Conservation (phyloP, 1,140 invertebrate genomes). For the Tribolium castaneum region DNA sequence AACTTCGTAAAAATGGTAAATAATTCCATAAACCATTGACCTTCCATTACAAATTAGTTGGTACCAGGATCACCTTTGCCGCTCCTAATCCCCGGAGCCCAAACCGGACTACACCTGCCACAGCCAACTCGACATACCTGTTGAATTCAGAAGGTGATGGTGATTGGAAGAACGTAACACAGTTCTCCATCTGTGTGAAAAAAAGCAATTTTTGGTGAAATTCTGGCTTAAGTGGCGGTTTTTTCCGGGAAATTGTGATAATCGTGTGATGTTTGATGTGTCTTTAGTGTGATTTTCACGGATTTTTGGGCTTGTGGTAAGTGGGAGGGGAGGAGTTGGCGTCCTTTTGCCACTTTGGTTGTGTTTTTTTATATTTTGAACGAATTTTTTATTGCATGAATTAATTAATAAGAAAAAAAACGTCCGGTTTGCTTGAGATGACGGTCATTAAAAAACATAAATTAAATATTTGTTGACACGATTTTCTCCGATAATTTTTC, state of each 20-base stretch:
- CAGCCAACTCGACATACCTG: constrained; percentile 42
- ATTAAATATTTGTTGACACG: no score
- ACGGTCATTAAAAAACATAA: no score
- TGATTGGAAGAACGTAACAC: constrained; percentile 24
- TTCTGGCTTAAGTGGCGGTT: not conserved
- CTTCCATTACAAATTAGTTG: constrained; percentile 17
- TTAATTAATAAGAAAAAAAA: no score
- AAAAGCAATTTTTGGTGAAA: not conserved
- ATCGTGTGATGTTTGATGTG: not conserved
- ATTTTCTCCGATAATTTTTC: no score
- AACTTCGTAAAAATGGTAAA: no score
- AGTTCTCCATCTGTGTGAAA: constrained; percentile 18
- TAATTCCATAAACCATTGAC: not conserved
- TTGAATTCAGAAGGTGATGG: constrained; percentile 34
- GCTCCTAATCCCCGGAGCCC: not conserved
- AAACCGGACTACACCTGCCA: constrained; percentile 21
- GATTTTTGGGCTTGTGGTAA: not conserved
- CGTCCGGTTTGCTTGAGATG: no score
- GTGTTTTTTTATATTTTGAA: no score
- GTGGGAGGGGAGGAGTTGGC: not conserved
- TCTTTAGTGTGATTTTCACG: not conserved
- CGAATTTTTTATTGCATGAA: not conserved
- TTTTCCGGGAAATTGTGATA: not conserved
- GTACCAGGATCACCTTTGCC: not conserved
- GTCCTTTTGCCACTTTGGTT: not conserved